A percentile compares a stretch with the other conserved stretches of the same genome.
phyloP scores from a whole-genome alignment of 2,797 vertebrate species.

The Pseudochirops corinnae region DNA sequence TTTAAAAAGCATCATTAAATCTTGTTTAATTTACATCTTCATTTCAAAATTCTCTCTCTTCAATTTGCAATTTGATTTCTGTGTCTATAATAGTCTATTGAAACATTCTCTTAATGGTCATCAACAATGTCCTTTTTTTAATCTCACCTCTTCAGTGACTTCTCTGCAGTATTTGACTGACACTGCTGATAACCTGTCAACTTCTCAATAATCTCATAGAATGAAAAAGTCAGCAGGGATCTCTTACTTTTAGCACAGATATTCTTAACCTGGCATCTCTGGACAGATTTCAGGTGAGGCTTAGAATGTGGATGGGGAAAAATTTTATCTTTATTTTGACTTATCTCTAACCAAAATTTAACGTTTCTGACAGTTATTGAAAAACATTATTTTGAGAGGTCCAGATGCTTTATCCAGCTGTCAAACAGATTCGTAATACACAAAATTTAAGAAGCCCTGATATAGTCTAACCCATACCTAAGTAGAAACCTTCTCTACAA shows the following conservation, averaged over 20 bases:
- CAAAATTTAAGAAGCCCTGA: not conserved
- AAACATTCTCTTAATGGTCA: not conserved
- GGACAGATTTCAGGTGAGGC: not conserved
- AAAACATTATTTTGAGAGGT: not conserved
- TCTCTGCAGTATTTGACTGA: not conserved
- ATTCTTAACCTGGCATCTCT: not conserved
- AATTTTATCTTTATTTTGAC: not conserved
- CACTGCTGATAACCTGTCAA: not conserved
- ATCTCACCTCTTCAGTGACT: not conserved
- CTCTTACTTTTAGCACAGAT: not conserved
- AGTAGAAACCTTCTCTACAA: not conserved
- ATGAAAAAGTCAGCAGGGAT: not conserved
- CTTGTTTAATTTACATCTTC: not conserved
- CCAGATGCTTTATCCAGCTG: not conserved
- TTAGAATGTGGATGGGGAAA: not conserved
- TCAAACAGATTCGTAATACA: not conserved
- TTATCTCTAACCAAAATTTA: not conserved
- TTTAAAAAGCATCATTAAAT: not conserved
- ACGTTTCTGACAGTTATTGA: not conserved
- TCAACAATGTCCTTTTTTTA: not conserved
- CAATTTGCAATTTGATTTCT: not conserved
- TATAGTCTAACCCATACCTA: too few relatives aligned
- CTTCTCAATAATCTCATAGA: not conserved
- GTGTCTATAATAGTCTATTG: not conserved
- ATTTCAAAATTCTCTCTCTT: not conserved